Base-by-base conservation (phyloP, 2,113 vertebrate species). In the Laterallus jamaicensis region DNA sequence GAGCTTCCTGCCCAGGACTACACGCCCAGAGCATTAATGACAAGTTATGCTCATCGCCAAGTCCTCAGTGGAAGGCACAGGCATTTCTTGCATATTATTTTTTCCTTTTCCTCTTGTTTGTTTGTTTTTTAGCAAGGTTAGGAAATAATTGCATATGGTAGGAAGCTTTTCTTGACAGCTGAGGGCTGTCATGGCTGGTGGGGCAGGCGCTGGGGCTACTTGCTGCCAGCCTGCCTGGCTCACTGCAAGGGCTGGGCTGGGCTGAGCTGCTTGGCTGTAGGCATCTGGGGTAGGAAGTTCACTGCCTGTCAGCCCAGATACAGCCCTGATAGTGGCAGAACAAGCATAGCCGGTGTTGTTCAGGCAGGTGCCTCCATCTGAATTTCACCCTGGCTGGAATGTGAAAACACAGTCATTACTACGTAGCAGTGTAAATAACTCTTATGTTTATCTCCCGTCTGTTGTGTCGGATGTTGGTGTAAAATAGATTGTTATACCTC, bases 351-450 rank as follows among this genome's bases (percentile, higher is more conserved):
- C 1, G 0, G 94, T 64, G 74, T 4, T 58, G 88, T 25, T 90
- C 52, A 55, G 92, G 67, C 94, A 86, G 69, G 35, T 92, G 88
- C 68, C 68, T 87, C 17, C 17, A 8, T 89, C 88, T 77, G 62
- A 59, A 87, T 82, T 88, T 93, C 91, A 85, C 24, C 55, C 35
- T 79, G 74, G 10, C 44, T 94, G 75, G 70, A 82, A 94, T 85
- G 76, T 60, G 12, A 89, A 94, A 96, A 90, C 93, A 95, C 42
- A 2, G 54, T 93, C 87, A 50, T 93, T 95, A 95, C 54, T 68
- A 42, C 0, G 2, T 24, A 60, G 40, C 40, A 1, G 0, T 55
- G 87, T 93, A 95, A 91, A 93, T 90, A 93, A 95, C 58, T 37
- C 60, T 56, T n/a, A 1, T 73, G 67, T 74, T 94, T 89, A 66